Conservation (phyloP, 2,797 vertebrate species). For the Catostomus latipinnis region DNA sequence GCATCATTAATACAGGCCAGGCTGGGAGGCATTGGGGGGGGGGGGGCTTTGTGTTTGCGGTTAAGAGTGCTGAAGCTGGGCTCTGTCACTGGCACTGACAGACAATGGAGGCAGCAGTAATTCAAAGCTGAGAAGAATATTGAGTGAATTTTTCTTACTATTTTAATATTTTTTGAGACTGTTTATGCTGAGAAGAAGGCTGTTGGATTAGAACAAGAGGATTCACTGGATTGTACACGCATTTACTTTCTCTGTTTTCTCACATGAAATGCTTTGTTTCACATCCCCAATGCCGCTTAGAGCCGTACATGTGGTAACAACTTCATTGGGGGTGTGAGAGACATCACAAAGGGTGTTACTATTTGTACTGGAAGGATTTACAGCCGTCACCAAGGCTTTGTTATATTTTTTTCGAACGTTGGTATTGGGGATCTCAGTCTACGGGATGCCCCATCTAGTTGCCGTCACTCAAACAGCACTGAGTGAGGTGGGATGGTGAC, state of each 20-base stretch:
- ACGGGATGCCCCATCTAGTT: constrained; percentile 16
- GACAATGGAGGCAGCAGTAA: constrained; percentile 84
- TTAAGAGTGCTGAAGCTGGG: constrained; percentile 68
- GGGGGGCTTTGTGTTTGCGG: constrained; percentile 69
- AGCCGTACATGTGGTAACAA: constrained; percentile 6
- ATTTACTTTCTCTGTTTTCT: neutral
- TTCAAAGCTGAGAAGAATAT: constrained; percentile 66
- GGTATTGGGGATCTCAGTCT: neutral
- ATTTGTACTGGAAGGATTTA: constrained; percentile 40
- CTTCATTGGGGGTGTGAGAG: constrained; percentile 37
- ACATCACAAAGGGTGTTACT: constrained; percentile 23
- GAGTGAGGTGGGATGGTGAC: constrained; percentile 40
- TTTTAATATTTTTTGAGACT: neutral
- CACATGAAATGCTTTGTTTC: neutral
- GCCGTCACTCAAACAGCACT: neutral
- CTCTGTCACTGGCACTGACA: constrained; percentile 71
- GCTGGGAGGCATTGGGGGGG: constrained; percentile 66
- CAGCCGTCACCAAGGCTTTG: neutral
- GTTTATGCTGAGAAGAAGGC: neutral
- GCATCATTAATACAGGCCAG: constrained; percentile 73
- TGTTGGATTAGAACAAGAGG: neutral
- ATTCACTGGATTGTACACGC: constrained; percentile 3
- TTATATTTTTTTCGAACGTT: neutral
- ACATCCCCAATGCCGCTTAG: neutral
- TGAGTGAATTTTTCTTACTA: neutral